A percentile compares a stretch with the other conserved stretches of the same genome.
Evolutionary conservation across 2,113 vertebrate genomes (phyloP).

Genomic region (Phalacrocorax pelagicus): DNA sequence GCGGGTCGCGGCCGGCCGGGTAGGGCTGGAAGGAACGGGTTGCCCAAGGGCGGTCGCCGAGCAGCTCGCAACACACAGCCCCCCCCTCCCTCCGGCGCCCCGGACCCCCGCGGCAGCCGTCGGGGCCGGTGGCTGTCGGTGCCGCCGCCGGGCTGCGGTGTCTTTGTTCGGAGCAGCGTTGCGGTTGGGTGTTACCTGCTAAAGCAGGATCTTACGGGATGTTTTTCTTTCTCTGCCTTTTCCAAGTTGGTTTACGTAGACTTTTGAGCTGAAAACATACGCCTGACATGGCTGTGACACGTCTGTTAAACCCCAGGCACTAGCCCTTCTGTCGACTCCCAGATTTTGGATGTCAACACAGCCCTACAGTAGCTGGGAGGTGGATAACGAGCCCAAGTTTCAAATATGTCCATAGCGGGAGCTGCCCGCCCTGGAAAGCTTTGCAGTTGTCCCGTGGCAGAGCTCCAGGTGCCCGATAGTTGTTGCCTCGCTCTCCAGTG

Average conservation of each 20-base stretch:
- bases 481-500: neutral
- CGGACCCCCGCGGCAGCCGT: neutral
- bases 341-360: neutral
- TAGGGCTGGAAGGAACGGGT: neutral
- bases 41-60: neutral
- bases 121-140: neutral
- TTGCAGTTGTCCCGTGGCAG: neutral
- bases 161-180: neutral
- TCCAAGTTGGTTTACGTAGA: neutral
- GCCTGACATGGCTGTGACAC: neutral
- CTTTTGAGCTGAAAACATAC: neutral
- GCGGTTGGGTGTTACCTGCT: neutral
- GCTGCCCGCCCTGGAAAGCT: neutral
- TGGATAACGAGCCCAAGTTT: neutral
- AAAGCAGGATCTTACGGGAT: neutral
- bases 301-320: neutral
- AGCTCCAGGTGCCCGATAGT: neutral
- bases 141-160: neutral
- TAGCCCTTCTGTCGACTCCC: neutral
- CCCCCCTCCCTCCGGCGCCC: too few species aligned
- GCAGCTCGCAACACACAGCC: neutral
- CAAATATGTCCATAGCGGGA: neutral
- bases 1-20: neutral
- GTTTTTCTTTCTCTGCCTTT: neutral
- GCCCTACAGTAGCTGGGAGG: neutral